Evolutionary conservation across 2,797 vertebrate species (phyloP).

Genomic region (Clangula hyemalis): DNA sequence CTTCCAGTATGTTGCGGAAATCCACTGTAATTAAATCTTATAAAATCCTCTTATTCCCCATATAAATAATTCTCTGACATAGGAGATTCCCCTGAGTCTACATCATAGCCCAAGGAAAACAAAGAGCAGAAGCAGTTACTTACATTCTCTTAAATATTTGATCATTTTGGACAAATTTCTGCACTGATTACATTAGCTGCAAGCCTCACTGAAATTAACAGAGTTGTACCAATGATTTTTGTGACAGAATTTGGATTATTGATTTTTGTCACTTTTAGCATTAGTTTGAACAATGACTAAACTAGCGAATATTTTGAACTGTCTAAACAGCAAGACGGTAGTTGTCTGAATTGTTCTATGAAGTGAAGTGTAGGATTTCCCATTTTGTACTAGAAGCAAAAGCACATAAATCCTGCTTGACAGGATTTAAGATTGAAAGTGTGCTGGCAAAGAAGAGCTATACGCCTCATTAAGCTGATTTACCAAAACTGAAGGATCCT

Average conservation of each 20-base stretch:
- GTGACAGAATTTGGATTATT: background rate
- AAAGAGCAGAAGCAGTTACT: constrained; percentile 4
- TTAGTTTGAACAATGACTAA: constrained; percentile 10
- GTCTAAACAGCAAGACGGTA: background rate
- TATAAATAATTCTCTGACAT: constrained; percentile 22
- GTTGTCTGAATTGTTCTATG: constrained; percentile 27
- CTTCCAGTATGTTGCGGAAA: background rate
- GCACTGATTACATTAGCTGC: background rate
- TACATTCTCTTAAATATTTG: constrained; percentile 30
- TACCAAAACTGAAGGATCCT: background rate
- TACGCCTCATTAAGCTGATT: background rate
- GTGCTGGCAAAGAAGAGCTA: background rate
- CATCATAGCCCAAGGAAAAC: constrained; percentile 19
- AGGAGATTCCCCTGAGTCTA: background rate
- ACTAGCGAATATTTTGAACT: background rate
- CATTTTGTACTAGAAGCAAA: constrained; percentile 24
- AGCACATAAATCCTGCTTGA: constrained; percentile 26
- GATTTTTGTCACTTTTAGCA: background rate
- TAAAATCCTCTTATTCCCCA: constrained; percentile 38
- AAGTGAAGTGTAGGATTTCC: background rate
- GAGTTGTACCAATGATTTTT: background rate
- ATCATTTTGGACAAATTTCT: constrained; percentile 26
- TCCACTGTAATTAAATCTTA: constrained; percentile 45
- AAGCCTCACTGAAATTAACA: background rate
- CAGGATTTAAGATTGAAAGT: constrained; percentile 24